Evolutionary conservation across 2,113 vertebrate genomes (phyloP).

Genomic region (Chamaea fasciata): DNA sequence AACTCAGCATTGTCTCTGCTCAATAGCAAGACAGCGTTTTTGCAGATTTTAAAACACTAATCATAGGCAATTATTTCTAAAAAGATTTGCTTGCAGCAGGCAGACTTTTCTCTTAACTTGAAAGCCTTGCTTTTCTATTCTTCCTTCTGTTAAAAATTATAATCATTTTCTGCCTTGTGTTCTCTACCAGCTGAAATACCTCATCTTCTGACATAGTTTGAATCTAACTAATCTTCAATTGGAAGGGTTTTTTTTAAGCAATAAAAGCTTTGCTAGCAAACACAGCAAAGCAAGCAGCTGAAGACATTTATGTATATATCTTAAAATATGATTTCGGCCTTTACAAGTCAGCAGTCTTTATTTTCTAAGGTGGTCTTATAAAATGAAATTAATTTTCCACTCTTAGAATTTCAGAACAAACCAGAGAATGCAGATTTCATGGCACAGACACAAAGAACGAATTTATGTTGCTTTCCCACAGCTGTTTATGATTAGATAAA

Average conservation of each 20-base stretch:
- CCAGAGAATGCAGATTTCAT: background rate
- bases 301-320: background rate
- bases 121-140: conserved; percentile 30
- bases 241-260: background rate
- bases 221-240: conserved; percentile 5
- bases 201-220: conserved; percentile 15
- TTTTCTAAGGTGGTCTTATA: background rate
- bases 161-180: conserved; percentile 27
- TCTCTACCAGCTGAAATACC: conserved; percentile 37
- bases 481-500: background rate
- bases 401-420: background rate
- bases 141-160: conserved; percentile 26
- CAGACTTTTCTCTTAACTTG: conserved; percentile 28
- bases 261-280: conserved; percentile 7
- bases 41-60: conserved; percentile 39
- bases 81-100: conserved; percentile 29
- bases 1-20: conserved; percentile 30
- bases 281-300: conserved; percentile 16
- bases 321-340: background rate
- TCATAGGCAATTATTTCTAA: conserved; percentile 32
- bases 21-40: conserved; percentile 27
- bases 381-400: background rate
- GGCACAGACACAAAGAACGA: background rate
- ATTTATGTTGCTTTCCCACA: background rate
- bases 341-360: background rate